A percentile compares a stretch with the other conserved stretches of the same genome.
These are phyloP conservation scores for Melanogrammus aeglefinus DNA, from an alignment of 2,797 vertebrate species.

Conservation along the genomic window DNA sequence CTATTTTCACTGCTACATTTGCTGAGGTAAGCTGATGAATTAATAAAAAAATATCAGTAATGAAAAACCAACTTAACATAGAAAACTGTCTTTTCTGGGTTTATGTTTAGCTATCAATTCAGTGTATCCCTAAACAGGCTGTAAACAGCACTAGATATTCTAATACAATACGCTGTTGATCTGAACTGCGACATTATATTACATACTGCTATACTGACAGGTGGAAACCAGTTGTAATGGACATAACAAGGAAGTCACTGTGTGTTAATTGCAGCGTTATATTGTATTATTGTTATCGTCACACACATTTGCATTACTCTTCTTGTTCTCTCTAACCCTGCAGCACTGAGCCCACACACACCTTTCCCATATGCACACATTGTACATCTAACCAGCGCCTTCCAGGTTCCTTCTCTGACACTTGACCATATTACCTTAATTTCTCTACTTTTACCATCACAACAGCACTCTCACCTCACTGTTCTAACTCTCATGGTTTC, in stretches of 20 bases:
- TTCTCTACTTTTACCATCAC: slow-evolving; percentile 18
- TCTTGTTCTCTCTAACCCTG: slow-evolving; percentile 41
- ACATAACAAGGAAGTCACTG: slow-evolving; percentile 24
- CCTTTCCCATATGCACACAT: slow-evolving; percentile 32
- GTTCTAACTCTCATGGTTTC: neutral
- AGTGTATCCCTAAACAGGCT: neutral
- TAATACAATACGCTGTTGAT: too few relatives aligned
- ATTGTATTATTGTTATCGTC: slow-evolving; percentile 15
- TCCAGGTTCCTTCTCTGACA: slow-evolving; percentile 24
- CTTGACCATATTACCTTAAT: slow-evolving; percentile 50
- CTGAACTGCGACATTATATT: neutral
- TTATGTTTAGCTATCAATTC: neutral
- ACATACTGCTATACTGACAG: neutral
- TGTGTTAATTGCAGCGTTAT: slow-evolving; percentile 25
- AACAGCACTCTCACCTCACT: neutral
- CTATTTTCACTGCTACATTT: neutral
- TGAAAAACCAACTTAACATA: neutral
- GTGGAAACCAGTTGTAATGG: slow-evolving; percentile 7
- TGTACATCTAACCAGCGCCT: slow-evolving; percentile 41
- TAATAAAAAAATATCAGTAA: neutral
- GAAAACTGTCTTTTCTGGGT: neutral
- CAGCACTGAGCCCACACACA: slow-evolving; percentile 41
- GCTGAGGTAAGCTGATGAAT: neutral
- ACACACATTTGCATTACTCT: slow-evolving; percentile 44
- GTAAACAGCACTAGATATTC: neutral